Conservation (phyloP, 2,113 vertebrate genomes). For the Percopsis transmontana region DNA sequence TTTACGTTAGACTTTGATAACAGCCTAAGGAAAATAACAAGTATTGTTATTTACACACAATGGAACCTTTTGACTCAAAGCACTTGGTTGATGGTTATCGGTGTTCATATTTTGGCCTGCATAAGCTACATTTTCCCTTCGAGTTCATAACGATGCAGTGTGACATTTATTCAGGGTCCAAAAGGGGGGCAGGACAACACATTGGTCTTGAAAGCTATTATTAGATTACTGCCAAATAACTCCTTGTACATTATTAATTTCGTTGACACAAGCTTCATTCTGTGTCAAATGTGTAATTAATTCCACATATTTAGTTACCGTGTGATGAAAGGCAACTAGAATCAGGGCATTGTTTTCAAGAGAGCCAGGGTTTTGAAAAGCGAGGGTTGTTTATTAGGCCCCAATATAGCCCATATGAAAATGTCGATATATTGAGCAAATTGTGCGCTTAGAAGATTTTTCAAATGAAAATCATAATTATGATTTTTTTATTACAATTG, state of each 20-base stretch:
- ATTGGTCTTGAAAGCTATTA: constrained; percentile 80
- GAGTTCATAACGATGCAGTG: constrained; percentile 66
- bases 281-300: constrained; percentile 87
- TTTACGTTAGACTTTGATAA: constrained; percentile 34
- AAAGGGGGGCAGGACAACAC: constrained; percentile 63
- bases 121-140: constrained; percentile 46
- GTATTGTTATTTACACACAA: constrained; percentile 16
- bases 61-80: constrained; percentile 53
- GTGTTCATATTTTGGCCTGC: constrained; percentile 60
- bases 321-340: constrained; percentile 71
- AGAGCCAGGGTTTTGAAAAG: constrained; percentile 49
- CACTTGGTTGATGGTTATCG: constrained; percentile 67
- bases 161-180: constrained; percentile 71
- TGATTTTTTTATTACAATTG: constrained; percentile 55
- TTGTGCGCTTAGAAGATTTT: constrained; percentile 53
- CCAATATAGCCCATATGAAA: constrained; percentile 36
- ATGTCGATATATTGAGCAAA: constrained; percentile 54
- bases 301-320: constrained; percentile 84
- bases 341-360: constrained; percentile 61
- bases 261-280: constrained; percentile 86
- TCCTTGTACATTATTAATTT: constrained; percentile 92
- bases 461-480: constrained; percentile 48
- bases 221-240: constrained; percentile 89
- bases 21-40: constrained; percentile 26
- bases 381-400: constrained; percentile 54